These are phyloP conservation scores for Anoplopoma fimbria DNA, from an alignment of 2,113 vertebrate species.

Conservation along the genomic window DNA sequence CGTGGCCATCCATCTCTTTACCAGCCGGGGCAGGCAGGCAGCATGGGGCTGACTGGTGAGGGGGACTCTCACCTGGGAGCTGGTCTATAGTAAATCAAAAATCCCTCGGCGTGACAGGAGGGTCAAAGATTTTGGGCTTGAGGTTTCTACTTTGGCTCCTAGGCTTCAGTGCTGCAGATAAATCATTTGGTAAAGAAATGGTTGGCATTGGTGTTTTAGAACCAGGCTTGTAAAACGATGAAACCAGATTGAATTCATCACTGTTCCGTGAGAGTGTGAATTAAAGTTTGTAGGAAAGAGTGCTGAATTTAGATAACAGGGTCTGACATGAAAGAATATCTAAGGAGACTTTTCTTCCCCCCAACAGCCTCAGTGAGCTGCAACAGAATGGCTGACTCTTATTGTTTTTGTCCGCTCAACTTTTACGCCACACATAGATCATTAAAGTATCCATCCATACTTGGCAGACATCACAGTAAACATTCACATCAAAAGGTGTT, in stretches of 20 bases:
- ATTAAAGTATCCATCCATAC: not conserved
- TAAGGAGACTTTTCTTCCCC: not conserved
- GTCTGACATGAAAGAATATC: not conserved
- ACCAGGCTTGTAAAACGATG: not conserved
- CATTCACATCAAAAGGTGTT: not conserved
- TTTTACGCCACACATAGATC: not conserved
- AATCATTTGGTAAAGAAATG: conserved; percentile 28
- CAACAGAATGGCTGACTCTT: not conserved
- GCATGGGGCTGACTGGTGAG: conserved; percentile 27
- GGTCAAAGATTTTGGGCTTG: conserved; percentile 41
- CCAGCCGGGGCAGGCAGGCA: conserved; percentile 28
- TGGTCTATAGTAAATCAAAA: conserved; percentile 67
- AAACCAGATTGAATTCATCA: not conserved
- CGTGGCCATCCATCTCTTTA: conserved; percentile 79
- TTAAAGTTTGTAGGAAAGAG: not conserved
- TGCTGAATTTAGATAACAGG: not conserved
- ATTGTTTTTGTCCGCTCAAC: not conserved
- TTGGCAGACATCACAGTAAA: not conserved
- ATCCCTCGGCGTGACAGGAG: conserved; percentile 35
- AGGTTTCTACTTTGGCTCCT: conserved; percentile 32
- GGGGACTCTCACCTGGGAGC: conserved; percentile 60
- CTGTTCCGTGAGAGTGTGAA: not conserved
- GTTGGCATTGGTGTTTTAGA: not conserved
- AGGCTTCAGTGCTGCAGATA: conserved; percentile 35
- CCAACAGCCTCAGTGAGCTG: not conserved